phyloP scores from a whole-genome alignment of 2,888 invertebrate species.

The Lasioglossum leucozonium region DNA sequence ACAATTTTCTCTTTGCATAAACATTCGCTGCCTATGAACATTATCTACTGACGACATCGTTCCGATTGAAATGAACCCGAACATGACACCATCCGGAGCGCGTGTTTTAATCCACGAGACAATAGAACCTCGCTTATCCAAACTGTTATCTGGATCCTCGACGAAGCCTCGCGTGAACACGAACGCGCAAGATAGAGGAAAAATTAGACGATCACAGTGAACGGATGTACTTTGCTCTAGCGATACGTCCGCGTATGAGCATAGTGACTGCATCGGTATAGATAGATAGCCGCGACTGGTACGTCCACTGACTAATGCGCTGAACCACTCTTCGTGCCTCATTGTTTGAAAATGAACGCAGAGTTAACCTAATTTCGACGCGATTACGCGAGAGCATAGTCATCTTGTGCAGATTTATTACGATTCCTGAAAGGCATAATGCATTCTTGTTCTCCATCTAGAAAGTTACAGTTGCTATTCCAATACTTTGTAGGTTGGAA shows the following conservation, averaged over 20 bases:
- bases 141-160: neutral
- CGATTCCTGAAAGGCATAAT: neutral
- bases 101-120: neutral
- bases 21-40: too few relatives aligned
- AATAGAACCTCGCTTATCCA: neutral
- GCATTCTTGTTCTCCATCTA: neutral
- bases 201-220: neutral
- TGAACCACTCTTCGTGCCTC: neutral
- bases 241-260: neutral
- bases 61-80: too few relatives aligned
- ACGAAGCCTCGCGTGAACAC: neutral
- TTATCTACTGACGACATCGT: too few relatives aligned
- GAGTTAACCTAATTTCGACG: neutral
- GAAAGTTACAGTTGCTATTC: too few relatives aligned
- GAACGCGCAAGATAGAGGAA: neutral
- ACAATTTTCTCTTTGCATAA: too few relatives aligned
- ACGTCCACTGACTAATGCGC: conserved; percentile 5
- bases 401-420: neutral
- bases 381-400: neutral
- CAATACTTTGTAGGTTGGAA: neutral
- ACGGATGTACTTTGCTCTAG: conserved; percentile 23
- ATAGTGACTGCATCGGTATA: neutral
- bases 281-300: conserved; percentile 6
- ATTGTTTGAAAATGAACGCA: conserved; percentile 10
- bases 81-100: neutral